A percentile compares a stretch with the other conserved stretches of the same genome.
These are phyloP conservation scores for Hemithea aestivaria DNA, from an alignment of 2,888 invertebrate species.

Conservation along the genomic window DNA sequence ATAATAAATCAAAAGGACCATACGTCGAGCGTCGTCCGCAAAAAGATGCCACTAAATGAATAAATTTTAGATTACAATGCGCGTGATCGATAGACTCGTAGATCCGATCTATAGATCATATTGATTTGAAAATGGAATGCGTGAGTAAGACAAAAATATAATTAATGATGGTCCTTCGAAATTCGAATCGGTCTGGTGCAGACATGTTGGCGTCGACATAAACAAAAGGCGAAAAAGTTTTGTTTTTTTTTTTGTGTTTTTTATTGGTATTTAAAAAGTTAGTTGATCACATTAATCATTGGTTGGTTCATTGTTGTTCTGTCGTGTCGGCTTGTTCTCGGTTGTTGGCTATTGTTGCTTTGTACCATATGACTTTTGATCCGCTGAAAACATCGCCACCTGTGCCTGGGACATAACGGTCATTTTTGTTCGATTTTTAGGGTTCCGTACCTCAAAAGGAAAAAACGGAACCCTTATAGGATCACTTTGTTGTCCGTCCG, in stretches of 20 bases:
- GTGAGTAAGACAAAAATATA: constrained; percentile 79
- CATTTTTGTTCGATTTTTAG: constrained; percentile 9
- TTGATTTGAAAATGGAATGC: constrained; percentile 75
- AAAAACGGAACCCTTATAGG: too few species aligned
- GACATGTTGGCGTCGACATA: constrained; percentile 77
- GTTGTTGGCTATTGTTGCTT: constrained; percentile 56
- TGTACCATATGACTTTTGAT: constrained; percentile 51
- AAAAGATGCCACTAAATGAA: constrained; percentile 75
- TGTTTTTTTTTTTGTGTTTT: constrained; percentile 55
- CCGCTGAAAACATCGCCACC: constrained; percentile 62
- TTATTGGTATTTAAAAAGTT: constrained; percentile 65
- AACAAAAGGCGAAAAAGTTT: constrained; percentile 74
- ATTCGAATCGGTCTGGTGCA: constrained; percentile 75
- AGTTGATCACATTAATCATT: constrained; percentile 72
- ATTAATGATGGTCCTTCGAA: constrained; percentile 74
- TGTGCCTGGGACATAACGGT: constrained; percentile 45
- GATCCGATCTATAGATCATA: constrained; percentile 78
- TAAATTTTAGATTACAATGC: constrained; percentile 71
- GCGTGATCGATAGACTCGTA: constrained; percentile 76
- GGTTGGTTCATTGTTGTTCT: constrained; percentile 66
- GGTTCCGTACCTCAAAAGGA: too few species aligned
- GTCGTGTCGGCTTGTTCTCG: constrained; percentile 58
- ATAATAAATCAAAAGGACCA: constrained; percentile 50
- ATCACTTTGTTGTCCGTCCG: too few species aligned
- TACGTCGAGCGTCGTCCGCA: constrained; percentile 66